Base-by-base conservation (phyloP, 2,888 invertebrate species). In the Micoletzkya japonica region DNA sequence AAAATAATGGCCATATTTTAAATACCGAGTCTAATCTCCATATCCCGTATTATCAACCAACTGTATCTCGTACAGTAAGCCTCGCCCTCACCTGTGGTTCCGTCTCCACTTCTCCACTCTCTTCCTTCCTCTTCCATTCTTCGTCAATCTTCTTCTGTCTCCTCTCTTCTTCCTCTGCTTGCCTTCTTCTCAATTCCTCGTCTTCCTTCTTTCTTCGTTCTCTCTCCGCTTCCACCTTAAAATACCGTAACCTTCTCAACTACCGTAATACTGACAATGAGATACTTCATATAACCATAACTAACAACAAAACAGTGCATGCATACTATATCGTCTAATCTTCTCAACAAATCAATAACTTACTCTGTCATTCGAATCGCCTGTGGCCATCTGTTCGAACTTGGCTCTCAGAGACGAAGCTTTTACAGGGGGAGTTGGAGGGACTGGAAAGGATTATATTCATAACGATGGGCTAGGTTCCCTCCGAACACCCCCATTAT, bases 381-480 rank as follows among this genome's bases (percentile, higher is more conserved):
- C 60, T 20, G 71, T 57, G 28, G 81, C 78, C 59, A 84, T 56
- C 67, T 84, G 81, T 59, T 84, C 84, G 72, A 84, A 84, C 32
- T 76, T 72, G 36, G 77, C 77, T n/a, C 76, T 72, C 70, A 84
- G 71, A 49, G 73, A 76, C 4, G 80, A 79, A 17, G 83, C 83
- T 14, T 74, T 73, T 10, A 80, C 82, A n/a, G 59, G 69, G 7
- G 64, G 61, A 14, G 54, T 66, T 24, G 59, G 30, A 10, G 63
- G 49, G n/a, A 52, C 64, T n/a, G 37, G 30, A 67, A 44, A 58
- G 34, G 37, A 68, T n/a, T n/a, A n/a, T n/a, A n/a, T n/a, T n/a
- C n/a, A n/a, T n/a, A n/a, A n/a, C n/a, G 56, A 66, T 60, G n/a
- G 26, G 20, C 36, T 56, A 49, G 39, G 56, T 20, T 44, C 63